These are phyloP conservation scores for Lasioglossum pauxillum DNA, from an alignment of 2,888 invertebrate species.

Conservation along the genomic window DNA sequence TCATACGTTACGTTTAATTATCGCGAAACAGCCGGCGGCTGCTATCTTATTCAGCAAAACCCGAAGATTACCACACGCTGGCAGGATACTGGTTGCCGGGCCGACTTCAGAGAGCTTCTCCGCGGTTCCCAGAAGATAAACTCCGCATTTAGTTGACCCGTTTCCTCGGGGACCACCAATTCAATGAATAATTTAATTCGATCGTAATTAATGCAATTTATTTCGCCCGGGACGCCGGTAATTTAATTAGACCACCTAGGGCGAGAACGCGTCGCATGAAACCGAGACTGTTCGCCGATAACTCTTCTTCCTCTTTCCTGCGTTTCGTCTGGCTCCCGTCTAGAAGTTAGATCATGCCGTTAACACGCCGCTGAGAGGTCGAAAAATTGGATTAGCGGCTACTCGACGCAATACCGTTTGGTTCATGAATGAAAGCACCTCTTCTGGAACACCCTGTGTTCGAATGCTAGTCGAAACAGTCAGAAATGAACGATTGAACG, in stretches of 20 bases:
- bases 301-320: background rate
- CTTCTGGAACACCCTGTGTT: no score
- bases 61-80: conserved; percentile 12
- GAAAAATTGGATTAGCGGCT: background rate
- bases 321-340: background rate
- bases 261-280: conserved; percentile 20
- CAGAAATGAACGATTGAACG: no score
- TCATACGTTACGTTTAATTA: conserved; percentile 9
- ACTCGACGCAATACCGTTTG: background rate
- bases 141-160: conserved; percentile 13
- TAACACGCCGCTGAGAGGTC: conserved; percentile 21
- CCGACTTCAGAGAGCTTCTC: background rate
- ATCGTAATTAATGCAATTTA: conserved; percentile 27
- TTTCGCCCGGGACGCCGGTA: conserved; percentile 41
- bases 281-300: background rate
- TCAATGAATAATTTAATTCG: conserved; percentile 24
- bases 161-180: background rate
- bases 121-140: conserved; percentile 14
- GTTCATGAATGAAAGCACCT: no score
- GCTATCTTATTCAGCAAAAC: background rate
- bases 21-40: background rate
- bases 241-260: conserved; percentile 63
- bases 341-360: conserved; percentile 23
- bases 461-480: no score
- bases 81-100: background rate